These are phyloP conservation scores for Triops cancriformis DNA, from an alignment of 1,140 invertebrate species.

Conservation along the genomic window DNA sequence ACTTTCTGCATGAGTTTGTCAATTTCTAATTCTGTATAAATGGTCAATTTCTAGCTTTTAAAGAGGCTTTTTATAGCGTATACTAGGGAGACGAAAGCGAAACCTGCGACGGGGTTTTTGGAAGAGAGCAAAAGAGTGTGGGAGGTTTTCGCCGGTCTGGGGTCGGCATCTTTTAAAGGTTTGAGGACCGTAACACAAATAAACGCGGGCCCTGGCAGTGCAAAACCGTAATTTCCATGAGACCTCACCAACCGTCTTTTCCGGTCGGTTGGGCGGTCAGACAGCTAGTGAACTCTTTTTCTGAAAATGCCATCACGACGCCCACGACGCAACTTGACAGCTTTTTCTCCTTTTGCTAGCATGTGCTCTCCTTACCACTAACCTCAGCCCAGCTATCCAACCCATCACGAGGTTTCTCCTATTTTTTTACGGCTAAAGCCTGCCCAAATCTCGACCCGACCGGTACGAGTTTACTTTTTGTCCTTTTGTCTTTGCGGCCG, in stretches of 20 bases:
- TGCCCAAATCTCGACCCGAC: too few relatives aligned
- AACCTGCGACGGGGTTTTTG: not conserved
- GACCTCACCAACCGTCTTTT: slow-evolving; percentile 11
- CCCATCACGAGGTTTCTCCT: not conserved
- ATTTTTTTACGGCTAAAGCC: not conserved
- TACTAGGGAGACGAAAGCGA: not conserved
- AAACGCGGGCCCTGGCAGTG: slow-evolving; percentile 7
- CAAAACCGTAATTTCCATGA: slow-evolving; percentile 4
- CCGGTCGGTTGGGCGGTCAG: slow-evolving; percentile 11
- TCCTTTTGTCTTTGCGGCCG: too few relatives aligned
- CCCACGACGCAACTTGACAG: slow-evolving; percentile 8
- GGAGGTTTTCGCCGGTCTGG: not conserved
- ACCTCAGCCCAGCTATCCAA: not conserved
- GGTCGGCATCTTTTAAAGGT: slow-evolving; percentile 5
- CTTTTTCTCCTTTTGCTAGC: not conserved
- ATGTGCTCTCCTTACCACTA: not conserved
- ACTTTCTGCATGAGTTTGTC: too few relatives aligned
- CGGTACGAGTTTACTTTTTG: too few relatives aligned
- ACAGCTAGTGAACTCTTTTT: slow-evolving; percentile 2
- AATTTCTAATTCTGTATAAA: too few relatives aligned
- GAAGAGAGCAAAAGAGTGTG: not conserved
- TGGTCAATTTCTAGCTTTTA: too few relatives aligned
- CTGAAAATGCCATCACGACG: not conserved
- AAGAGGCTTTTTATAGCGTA: not conserved
- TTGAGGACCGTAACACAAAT: not conserved